Evolutionary conservation across 2,113 vertebrate genomes (phyloP).

Genomic region (Oenanthe melanoleuca): DNA sequence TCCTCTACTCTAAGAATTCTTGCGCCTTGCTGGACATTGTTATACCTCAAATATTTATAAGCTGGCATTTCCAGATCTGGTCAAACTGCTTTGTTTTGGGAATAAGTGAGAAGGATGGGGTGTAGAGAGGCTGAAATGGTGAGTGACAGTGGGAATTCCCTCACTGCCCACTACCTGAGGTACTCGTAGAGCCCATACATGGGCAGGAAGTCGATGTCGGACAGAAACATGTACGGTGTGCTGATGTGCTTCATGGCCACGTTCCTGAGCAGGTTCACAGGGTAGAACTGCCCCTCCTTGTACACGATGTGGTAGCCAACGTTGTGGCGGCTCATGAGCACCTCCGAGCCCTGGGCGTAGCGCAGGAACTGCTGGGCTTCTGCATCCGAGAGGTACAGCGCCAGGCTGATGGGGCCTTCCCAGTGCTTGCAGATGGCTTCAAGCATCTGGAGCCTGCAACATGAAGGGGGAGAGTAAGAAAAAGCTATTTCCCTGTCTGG

Average conservation of each 20-base stretch:
- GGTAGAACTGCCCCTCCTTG: conserved; percentile 99
- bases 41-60: not conserved
- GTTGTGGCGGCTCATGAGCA: conserved; percentile 92
- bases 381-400: conserved; percentile 95
- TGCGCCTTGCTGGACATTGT: not conserved
- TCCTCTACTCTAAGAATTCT: not conserved
- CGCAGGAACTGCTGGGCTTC: conserved; percentile 98
- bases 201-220: conserved; percentile 98
- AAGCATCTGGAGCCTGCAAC: conserved; percentile 94
- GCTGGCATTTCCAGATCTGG: not conserved
- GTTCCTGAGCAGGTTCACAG: conserved; percentile 95
- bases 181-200: conserved; percentile 99
- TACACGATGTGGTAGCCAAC: conserved; percentile 98
- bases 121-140: accelerated
- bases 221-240: conserved; percentile 97
- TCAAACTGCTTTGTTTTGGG: not conserved
- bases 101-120: not conserved
- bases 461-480: conserved; percentile 32
- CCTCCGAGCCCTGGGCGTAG: conserved; percentile 97
- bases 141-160: not conserved
- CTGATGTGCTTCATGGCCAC: conserved; percentile 97
- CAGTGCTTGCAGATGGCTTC: conserved; percentile 99
- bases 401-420: conserved; percentile 97
- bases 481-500: not conserved
- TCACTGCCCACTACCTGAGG: conserved; percentile 83